Evolutionary conservation across 2,797 vertebrate species (phyloP), one percentile per base, ranked within the genome.

Genomic region (Sebastolobus altivelis): DNA sequence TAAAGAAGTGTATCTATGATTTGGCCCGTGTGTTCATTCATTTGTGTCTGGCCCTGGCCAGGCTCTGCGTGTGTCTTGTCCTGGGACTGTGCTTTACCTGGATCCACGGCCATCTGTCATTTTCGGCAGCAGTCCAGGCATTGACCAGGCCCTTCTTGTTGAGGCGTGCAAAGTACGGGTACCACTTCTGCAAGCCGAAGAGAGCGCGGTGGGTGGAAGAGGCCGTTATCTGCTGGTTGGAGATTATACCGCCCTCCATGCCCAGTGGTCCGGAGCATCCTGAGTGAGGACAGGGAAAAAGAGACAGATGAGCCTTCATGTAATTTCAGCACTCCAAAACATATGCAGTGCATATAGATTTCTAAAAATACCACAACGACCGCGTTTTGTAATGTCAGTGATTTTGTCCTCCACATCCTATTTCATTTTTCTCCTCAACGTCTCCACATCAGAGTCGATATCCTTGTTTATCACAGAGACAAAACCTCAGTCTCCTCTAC

Each of bases 101-200:
- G 94, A 99, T 99, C 99, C 99, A 99, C 0, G 99, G 98, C 99
- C 98, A 99, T 96, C 97, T 97, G 96, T 99, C 99, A 87, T 99
- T 99, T 94, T 99, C 98, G 87, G 98, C 98, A 72, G 98, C 97
- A 16, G 99, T 99, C 99, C 99, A 99, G 75, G 99, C 99, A 29
- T 99, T 99, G 93, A 99, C 98, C 88, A 99, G 97, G 63, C 99
- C 99, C 90, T 99, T 99, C 95, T 97, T 99, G 95, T 99, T 99
- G 84, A 99, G 97, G 25, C 99, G 96, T 80, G 98, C 97, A 79
- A 99, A 99, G 95, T 99, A 99, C 0, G 99, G 98, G 80, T 99
- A 99, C 99, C 99, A 99, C 86, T 99, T 99, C 95, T 99, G 99
- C 81, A 99, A 96, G 73, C 99, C 99, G 29, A 99, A 99, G 80